Percentiles rank a stretch among this genome's conserved stretches.
phyloP scores from a whole-genome alignment of 2,888 invertebrate species.

The Eilema sororculum region DNA sequence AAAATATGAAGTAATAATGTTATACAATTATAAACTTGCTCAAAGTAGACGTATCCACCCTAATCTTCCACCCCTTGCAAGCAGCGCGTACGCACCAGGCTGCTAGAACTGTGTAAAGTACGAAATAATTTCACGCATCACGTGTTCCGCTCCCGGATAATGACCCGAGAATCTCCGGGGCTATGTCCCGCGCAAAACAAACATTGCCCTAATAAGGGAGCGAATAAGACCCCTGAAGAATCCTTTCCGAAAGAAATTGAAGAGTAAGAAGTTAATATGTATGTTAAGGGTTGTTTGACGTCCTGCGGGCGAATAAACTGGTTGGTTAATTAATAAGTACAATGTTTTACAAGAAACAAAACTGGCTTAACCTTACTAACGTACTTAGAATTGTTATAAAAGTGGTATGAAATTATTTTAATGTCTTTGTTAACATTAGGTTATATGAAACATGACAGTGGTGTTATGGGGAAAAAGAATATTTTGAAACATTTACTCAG shows the following conservation, averaged over 20 bases:
- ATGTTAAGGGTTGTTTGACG: constrained; percentile 46
- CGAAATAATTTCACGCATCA: constrained; percentile 87
- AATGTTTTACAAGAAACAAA: neutral
- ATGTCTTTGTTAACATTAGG: neutral
- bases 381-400: neutral
- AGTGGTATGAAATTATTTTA: neutral
- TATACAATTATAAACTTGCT: neutral
- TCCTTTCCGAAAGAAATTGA: constrained; percentile 62
- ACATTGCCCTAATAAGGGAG: constrained; percentile 74
- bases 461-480: neutral
- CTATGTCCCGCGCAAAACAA: constrained; percentile 73
- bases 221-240: constrained; percentile 64
- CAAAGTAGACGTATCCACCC: constrained; percentile 56
- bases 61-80: constrained; percentile 55
- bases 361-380: neutral
- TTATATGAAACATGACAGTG: neutral
- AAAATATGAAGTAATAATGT: neutral
- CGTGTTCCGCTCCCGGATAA: constrained; percentile 81
- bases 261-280: constrained; percentile 44
- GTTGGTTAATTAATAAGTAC: neutral
- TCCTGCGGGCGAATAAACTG: constrained; percentile 3
- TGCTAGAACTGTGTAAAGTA: constrained; percentile 83
- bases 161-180: constrained; percentile 76
- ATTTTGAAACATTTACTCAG: no score
- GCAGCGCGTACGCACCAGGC: constrained; percentile 77